These are phyloP conservation scores for Nemurella pictetii DNA, from an alignment of 2,888 invertebrate genomes.

Conservation along the genomic window DNA sequence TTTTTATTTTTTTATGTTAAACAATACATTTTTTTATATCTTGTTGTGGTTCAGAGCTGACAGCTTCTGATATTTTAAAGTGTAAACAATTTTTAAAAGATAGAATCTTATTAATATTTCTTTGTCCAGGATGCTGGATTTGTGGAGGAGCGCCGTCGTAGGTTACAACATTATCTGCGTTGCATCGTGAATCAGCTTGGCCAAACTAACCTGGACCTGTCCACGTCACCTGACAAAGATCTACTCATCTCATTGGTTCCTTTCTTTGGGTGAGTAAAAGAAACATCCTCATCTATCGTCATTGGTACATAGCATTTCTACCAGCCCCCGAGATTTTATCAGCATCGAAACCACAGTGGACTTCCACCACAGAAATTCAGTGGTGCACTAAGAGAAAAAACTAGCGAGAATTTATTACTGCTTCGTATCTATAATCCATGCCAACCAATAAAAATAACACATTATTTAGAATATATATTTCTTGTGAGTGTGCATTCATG, in stretches of 20 bases:
- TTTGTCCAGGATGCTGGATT: constrained; percentile 70
- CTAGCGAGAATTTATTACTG: too few species aligned
- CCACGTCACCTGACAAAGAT: constrained; percentile 73
- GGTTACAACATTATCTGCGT: constrained; percentile 85
- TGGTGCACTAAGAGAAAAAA: too few species aligned
- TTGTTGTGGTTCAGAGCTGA: too few species aligned
- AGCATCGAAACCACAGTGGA: neutral
- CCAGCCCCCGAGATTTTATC: neutral
- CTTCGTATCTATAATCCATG: too few species aligned
- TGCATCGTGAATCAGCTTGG: constrained; percentile 74
- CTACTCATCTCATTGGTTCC: constrained; percentile 79
- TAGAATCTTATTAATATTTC: too few species aligned
- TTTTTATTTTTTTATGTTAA: too few species aligned
- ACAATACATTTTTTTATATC: too few species aligned
- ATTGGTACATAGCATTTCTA: neutral
- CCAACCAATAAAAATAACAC: too few species aligned
- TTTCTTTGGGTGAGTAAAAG: constrained; percentile 74
- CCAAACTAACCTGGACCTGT: constrained; percentile 71
- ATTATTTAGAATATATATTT: too few species aligned
- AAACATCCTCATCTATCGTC: neutral
- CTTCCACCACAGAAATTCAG: too few species aligned
- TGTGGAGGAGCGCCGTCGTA: constrained; percentile 84
- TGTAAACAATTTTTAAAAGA: too few species aligned
- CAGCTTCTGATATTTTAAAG: neutral
- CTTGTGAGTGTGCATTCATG: too few species aligned